Percentiles rank a stretch among this genome's conserved stretches.
Conservation (phyloP, 2,888 invertebrate genomes). For the Drosophila mercatorum region DNA sequence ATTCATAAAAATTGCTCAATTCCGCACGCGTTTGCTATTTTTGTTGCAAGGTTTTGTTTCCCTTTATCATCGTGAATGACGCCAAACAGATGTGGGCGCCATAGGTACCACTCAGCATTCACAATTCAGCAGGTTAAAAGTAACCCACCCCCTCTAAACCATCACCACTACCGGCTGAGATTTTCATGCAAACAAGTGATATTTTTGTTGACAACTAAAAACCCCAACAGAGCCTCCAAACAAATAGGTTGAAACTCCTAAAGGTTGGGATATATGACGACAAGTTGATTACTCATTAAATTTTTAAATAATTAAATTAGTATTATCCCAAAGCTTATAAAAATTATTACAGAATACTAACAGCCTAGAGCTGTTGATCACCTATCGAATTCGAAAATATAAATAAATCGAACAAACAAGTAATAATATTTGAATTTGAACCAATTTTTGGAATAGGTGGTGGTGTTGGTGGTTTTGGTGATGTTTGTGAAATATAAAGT, state of each 20-base stretch:
- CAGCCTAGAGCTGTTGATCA: too few relatives aligned
- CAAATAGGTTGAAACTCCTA: constrained; percentile 22
- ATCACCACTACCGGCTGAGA: constrained; percentile 45
- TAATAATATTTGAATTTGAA: too few relatives aligned
- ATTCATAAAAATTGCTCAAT: constrained; percentile 81
- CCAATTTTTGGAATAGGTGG: too few relatives aligned
- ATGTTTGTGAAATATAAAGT: too few relatives aligned
- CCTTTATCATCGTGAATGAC: constrained; percentile 59
- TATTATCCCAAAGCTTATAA: too few relatives aligned
- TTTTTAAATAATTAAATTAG: too few relatives aligned
- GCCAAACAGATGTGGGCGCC: constrained; percentile 58
- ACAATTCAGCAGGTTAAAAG: constrained; percentile 12
- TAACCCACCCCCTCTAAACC: background rate
- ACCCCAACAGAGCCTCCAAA: constrained; percentile 27
- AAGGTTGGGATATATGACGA: background rate
- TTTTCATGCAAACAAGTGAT: constrained; percentile 75
- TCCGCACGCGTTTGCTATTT: constrained; percentile 78
- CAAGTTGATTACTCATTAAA: background rate
- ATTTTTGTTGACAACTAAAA: constrained; percentile 79
- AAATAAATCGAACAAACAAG: background rate
- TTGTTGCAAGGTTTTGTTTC: constrained; percentile 60
- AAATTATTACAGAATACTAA: too few relatives aligned
- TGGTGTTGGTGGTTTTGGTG: too few relatives aligned
- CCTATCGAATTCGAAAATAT: background rate
- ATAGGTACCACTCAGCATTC: constrained; percentile 18